Evolutionary conservation across 2,888 invertebrate species (phyloP), one percentile per base, ranked within the genome.

Genomic region (Ferdinandea cuprea): DNA sequence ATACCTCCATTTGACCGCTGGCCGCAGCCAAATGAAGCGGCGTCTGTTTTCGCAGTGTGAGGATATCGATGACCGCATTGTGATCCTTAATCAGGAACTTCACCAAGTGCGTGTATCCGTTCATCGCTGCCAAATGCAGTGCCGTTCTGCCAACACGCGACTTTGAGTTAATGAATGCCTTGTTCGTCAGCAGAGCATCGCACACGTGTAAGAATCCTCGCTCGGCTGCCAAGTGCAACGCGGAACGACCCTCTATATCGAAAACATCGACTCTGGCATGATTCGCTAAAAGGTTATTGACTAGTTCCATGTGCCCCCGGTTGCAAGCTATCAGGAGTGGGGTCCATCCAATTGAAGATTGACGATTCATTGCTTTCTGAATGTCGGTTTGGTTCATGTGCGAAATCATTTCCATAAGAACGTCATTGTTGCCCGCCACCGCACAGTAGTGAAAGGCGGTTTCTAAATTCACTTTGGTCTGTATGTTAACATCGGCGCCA

Each of bases 261-360:
- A 99, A 99, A 0, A 99, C 99, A 90, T 99, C 99, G 15, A 99
- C 99, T 89, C 99, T 94, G 7, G 99, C 99, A 90, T 99, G 98
- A 91, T 99, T 98, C 40, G 95, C 93, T 76, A 99, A 92, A 71
- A 99, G 92, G 80, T 96, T 96, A 88, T 93, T 96, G 44, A 99
- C 98, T 86, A 99, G 94, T 88, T 97, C 97, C 92, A 97, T 95
- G 90, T 99, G 99, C 4, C 99, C 99, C 89, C 96, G 94, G 89
- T 99, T 95, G 88, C 99, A 97, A 17, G 99, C 99, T 87, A 99
- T 98, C 61, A 99, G 92, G 85, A 99, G 92, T 11, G 99, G 99
- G 0, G 99, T 99, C 98, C 99, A 99, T 7, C 99, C 96, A 85
- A 97, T 95, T 74, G 95, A 95, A 72, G 97, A 96, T 90, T 99